These are phyloP conservation scores for Choreutis nemorana DNA, from an alignment of 2,888 invertebrate species.

Conservation along the genomic window DNA sequence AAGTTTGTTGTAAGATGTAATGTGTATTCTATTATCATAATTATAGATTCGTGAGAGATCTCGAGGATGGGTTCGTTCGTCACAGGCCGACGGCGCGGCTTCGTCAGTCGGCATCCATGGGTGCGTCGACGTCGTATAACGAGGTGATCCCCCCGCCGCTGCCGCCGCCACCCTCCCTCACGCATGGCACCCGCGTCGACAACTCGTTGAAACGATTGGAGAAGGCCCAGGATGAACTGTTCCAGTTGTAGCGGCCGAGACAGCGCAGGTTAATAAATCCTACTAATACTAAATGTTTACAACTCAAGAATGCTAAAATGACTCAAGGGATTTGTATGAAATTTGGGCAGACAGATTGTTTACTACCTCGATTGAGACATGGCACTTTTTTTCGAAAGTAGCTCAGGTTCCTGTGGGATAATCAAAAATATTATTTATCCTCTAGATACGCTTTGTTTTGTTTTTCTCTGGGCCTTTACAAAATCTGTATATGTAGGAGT, in stretches of 20 bases:
- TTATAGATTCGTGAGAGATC: conserved; percentile 60
- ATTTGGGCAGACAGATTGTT: too few species aligned
- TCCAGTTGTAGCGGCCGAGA: conserved; percentile 83
- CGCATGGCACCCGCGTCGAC: conserved; percentile 81
- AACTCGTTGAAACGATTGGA: conserved; percentile 83
- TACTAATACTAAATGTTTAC: too few species aligned
- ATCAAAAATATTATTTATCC: too few species aligned
- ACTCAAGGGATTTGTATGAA: too few species aligned
- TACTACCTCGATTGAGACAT: too few species aligned
- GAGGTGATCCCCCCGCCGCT: conserved; percentile 56
- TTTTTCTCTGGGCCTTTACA: too few species aligned
- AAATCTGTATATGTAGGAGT: too few species aligned
- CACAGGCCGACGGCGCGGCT: conserved; percentile 63
- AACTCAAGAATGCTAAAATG: too few species aligned
- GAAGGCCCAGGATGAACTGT: conserved; percentile 87
- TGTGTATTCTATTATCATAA: conserved; percentile 5
- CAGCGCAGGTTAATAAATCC: conserved; percentile 46
- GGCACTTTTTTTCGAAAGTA: too few species aligned
- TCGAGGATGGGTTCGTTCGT: conserved; percentile 61
- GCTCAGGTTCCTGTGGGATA: too few species aligned
- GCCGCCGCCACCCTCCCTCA: conserved; percentile 74
- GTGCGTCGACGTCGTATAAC: conserved; percentile 50
- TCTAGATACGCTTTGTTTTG: too few species aligned
- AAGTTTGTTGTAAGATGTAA: too few species aligned
- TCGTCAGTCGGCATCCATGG: conserved; percentile 64